Percentiles rank a stretch among this genome's conserved stretches.
phyloP scores from a whole-genome alignment of 2,888 invertebrate species.

The Cheilosia variabilis region DNA sequence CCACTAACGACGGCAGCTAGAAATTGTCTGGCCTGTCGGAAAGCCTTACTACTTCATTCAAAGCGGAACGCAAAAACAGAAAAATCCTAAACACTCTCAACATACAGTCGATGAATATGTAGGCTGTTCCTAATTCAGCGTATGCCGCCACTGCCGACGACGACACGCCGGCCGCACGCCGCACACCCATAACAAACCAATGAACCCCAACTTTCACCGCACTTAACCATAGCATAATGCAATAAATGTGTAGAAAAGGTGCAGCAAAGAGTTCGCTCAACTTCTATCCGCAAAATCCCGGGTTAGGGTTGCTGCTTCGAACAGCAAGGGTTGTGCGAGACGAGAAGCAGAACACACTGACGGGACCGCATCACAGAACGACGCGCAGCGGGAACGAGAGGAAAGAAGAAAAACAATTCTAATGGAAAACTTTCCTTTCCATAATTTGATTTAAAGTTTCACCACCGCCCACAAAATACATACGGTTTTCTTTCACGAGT shows the following conservation, averaged over 20 bases:
- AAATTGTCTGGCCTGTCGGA: conserved; percentile 64
- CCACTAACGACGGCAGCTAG: conserved; percentile 6
- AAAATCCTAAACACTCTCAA: conserved; percentile 19
- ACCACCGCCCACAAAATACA: conserved; percentile 8
- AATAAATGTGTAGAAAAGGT: conserved; percentile 69
- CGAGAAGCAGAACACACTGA: background rate
- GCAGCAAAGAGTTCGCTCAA: conserved; percentile 72
- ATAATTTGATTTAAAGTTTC: conserved; percentile 75
- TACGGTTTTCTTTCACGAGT: conserved; percentile 5
- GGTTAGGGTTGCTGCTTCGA: conserved; percentile 1
- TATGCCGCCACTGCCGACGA: conserved; percentile 20
- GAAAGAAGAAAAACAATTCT: conserved; percentile 56
- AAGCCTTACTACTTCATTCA: conserved; percentile 68
- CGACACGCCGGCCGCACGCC: conserved; percentile 12
- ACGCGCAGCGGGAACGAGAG: background rate
- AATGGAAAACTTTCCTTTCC: conserved; percentile 71
- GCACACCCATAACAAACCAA: conserved; percentile 38
- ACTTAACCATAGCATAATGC: conserved; percentile 67
- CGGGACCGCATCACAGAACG: conserved; percentile 32
- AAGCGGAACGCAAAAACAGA: conserved; percentile 26
- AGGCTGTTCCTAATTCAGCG: conserved; percentile 72
- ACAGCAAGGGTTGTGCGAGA: conserved; percentile 37
- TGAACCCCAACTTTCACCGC: conserved; percentile 62
- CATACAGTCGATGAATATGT: conserved; percentile 50
- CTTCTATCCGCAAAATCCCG: conserved; percentile 62